Conservation (phyloP, 2,797 vertebrate species). For the Parotocinclus haroldoi region DNA sequence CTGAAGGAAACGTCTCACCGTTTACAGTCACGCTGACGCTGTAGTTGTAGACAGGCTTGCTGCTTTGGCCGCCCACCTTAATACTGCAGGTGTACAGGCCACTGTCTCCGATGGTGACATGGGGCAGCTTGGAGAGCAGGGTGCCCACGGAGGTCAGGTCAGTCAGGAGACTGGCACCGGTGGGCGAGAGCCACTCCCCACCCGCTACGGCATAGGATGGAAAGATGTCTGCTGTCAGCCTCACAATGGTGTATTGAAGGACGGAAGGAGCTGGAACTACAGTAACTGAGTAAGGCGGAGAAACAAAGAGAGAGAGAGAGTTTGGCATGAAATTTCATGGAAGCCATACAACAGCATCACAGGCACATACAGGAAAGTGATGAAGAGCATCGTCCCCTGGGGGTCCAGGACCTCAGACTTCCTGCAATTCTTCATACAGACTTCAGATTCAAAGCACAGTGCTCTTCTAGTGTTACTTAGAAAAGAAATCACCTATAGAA, state of each 20-base stretch:
- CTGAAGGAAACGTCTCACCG: conserved; percentile 55
- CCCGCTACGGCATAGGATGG: conserved; percentile 37
- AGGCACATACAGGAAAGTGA: no score
- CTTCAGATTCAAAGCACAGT: no score
- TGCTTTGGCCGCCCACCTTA: conserved; percentile 40
- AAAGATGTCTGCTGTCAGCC: conserved; percentile 56
- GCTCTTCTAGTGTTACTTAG: no score
- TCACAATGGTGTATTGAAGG: conserved; percentile 57
- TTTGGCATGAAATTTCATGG: no score
- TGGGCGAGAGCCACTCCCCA: conserved; percentile 64
- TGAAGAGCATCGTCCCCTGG: no score
- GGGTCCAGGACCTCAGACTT: no score
- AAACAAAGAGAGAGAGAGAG: not conserved
- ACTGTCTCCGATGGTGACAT: conserved; percentile 42
- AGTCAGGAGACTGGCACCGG: conserved; percentile 47
- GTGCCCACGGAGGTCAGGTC: conserved; percentile 34
- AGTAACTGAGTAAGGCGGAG: conserved; percentile 54
- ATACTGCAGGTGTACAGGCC: conserved; percentile 65
- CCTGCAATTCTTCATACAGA: no score
- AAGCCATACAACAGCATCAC: no score
- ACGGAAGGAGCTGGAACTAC: conserved; percentile 51
- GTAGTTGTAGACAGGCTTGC: conserved; percentile 43
- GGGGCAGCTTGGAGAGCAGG: conserved; percentile 64
- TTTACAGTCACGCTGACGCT: conserved; percentile 54
- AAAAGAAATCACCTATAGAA: no score